Evolutionary conservation across 2,113 vertebrate species (phyloP).

Genomic region (Laticauda laticaudata): DNA sequence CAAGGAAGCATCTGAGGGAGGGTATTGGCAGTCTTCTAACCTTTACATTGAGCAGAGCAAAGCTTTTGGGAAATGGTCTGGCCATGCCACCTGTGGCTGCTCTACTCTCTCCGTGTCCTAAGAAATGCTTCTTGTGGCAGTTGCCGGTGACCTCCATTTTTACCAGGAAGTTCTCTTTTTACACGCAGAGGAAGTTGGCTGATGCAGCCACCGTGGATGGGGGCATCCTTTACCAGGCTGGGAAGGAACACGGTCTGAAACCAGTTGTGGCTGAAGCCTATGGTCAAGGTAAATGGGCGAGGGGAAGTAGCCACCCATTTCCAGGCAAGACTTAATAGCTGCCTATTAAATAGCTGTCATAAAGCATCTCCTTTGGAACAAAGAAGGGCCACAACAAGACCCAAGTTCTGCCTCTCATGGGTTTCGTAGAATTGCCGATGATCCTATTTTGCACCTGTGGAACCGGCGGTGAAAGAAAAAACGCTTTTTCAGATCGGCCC

Average conservation of each 20-base stretch:
- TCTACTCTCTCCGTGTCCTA: not conserved
- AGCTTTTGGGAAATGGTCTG: not conserved
- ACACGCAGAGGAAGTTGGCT: constrained; percentile 73
- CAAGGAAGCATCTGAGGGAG: not conserved
- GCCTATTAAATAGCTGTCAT: not conserved
- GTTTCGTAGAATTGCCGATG: not conserved
- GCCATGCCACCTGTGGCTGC: not conserved
- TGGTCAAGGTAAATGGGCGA: constrained; percentile 64
- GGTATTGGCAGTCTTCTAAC: not conserved
- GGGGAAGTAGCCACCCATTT: not conserved
- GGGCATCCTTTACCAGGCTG: constrained; percentile 77
- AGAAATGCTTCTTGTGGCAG: not conserved
- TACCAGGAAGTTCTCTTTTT: not conserved
- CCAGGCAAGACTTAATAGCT: not conserved
- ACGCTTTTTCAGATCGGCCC: not conserved
- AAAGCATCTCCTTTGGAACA: not conserved
- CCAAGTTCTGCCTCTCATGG: not conserved
- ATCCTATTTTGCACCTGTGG: not conserved
- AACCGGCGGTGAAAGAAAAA: not conserved
- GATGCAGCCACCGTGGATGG: constrained; percentile 82
- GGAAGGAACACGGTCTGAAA: constrained; percentile 78
- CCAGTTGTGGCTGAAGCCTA: constrained; percentile 84
- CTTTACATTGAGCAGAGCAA: not conserved
- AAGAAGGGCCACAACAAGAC: not conserved
- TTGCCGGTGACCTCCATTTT: not conserved